A percentile compares a stretch with the other conserved stretches of the same genome.
These are phyloP conservation scores for Leucopternis melanops DNA, from an alignment of 2,113 vertebrate species.

Conservation along the genomic window DNA sequence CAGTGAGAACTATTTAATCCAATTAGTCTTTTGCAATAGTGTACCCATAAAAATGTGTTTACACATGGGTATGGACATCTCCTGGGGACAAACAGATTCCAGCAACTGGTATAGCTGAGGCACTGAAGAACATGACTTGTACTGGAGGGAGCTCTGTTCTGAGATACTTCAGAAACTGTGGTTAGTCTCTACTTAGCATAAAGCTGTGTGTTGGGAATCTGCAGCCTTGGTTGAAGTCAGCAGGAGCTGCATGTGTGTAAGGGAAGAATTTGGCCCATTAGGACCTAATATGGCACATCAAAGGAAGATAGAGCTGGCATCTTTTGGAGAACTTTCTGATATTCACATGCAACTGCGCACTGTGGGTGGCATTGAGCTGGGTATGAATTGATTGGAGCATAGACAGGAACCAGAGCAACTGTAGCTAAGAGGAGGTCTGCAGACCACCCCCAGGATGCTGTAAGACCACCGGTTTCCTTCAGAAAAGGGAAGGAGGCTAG, in stretches of 20 bases:
- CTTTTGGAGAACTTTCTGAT: slow-evolving; percentile 32
- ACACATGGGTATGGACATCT: neutral
- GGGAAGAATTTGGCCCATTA: slow-evolving; percentile 36
- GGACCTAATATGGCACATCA: slow-evolving; percentile 31
- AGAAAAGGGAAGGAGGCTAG: neutral
- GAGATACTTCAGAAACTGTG: neutral
- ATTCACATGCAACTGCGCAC: slow-evolving; percentile 32
- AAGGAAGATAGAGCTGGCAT: slow-evolving; percentile 48
- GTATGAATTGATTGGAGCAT: slow-evolving; percentile 44
- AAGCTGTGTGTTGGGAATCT: neutral
- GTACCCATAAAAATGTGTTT: neutral
- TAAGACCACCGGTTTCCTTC: slow-evolving; percentile 29
- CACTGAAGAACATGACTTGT: neutral
- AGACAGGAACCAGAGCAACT: slow-evolving; percentile 57
- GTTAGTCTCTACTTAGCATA: neutral
- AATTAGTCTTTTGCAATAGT: neutral
- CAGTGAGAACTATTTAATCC: neutral
- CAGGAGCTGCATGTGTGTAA: slow-evolving; percentile 12
- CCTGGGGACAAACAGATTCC: neutral
- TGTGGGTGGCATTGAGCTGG: slow-evolving; percentile 53
- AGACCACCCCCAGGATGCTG: slow-evolving; percentile 42
- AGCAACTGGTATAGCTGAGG: neutral
- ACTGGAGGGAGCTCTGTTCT: neutral
- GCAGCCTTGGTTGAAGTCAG: neutral
- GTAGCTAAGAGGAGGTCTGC: slow-evolving; percentile 57